phyloP scores from a whole-genome alignment of 2,113 vertebrate species.

The Chaetorhynchus papuensis region DNA sequence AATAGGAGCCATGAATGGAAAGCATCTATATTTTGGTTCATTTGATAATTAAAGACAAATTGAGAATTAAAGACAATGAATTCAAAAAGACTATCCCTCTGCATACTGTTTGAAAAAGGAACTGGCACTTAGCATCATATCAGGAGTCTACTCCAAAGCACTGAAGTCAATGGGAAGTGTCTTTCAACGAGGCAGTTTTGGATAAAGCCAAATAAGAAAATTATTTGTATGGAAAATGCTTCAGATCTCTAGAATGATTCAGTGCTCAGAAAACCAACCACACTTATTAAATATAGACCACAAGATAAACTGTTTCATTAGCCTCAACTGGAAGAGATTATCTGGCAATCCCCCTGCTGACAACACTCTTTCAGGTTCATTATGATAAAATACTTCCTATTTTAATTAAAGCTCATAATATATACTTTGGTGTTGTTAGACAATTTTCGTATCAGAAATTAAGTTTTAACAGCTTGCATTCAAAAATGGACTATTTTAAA shows the following conservation, averaged over 20 bases:
- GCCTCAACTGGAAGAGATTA: conserved; percentile 4
- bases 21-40: conserved; percentile 7
- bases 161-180: background rate
- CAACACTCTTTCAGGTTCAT: background rate
- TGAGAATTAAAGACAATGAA: conserved; percentile 23
- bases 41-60: conserved; percentile 48
- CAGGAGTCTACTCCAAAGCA: background rate
- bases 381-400: background rate
- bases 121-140: background rate
- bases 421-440: background rate
- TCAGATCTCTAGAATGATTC: background rate
- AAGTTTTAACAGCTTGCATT: background rate
- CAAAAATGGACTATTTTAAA: background rate
- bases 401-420: background rate
- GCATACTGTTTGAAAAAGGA: background rate
- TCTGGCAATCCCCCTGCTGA: background rate
- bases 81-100: background rate
- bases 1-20: background rate
- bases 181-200: background rate
- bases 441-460: background rate
- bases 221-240: background rate
- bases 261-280: background rate
- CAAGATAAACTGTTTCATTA: conserved; percentile 19
- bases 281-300: background rate
- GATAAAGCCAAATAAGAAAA: background rate